These are phyloP conservation scores for Mythimna albipuncta DNA, from an alignment of 2,888 invertebrate species.

Conservation along the genomic window DNA sequence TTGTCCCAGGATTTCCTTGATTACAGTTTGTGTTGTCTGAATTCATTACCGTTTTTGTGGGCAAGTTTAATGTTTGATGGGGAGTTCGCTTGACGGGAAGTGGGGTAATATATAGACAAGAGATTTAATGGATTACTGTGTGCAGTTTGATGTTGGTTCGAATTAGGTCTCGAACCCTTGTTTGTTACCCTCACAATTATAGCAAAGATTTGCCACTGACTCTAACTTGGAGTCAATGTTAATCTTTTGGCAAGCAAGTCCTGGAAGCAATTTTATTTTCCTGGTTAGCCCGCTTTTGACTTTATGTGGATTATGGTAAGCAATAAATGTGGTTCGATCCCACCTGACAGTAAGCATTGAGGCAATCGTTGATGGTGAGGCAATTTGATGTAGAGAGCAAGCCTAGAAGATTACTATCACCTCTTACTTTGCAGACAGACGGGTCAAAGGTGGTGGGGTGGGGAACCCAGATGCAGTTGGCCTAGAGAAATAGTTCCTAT, in stretches of 20 bases:
- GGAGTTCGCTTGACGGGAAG: conserved; percentile 16
- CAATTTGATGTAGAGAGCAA: neutral
- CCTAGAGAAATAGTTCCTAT: conserved; percentile 38
- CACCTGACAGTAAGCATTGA: too few relatives aligned
- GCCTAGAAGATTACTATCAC: neutral
- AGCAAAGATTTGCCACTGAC: neutral
- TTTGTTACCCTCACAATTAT: neutral
- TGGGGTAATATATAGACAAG: conserved; percentile 23
- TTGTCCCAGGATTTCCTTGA: conserved; percentile 49
- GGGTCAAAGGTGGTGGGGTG: neutral
- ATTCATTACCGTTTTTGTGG: conserved; percentile 52
- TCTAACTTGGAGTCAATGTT: neutral
- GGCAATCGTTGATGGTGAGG: too few relatives aligned
- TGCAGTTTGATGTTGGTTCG: conserved; percentile 33
- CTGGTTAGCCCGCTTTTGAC: neutral
- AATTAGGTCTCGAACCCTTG: conserved; percentile 17
- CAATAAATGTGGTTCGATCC: too few relatives aligned
- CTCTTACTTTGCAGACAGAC: neutral
- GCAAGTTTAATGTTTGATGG: conserved; percentile 35
- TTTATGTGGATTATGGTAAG: neutral
- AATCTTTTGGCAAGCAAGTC: neutral
- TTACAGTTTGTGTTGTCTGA: conserved; percentile 39
- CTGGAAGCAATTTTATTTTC: neutral
- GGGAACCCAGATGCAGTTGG: conserved; percentile 9
- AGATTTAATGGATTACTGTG: conserved; percentile 17